Evolutionary conservation across 37 sponge, comb jelly and placozoan species (phyloP), one percentile per base, ranked within the genome.

Genomic region (Geodia barretti): DNA sequence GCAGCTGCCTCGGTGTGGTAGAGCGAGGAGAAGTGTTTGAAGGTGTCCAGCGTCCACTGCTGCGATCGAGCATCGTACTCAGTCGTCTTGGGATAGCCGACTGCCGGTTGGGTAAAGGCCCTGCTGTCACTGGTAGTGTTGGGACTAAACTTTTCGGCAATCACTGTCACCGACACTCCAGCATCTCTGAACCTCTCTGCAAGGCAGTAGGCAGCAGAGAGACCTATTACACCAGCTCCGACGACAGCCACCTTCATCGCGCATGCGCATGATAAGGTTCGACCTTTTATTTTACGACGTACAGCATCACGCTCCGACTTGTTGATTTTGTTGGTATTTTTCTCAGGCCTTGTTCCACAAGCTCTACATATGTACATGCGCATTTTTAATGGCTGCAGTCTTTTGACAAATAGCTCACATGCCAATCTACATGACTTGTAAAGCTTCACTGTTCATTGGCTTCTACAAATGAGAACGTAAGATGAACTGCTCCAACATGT

Each of bases 151-250:
- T 35, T 19, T 0, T 85, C 85, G 28, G 85, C 47, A 19, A 80
- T 69, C 20, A 80, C 31, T 36, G 75, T 74, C 33, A 75, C 28
- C 39, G 2, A 39, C 3, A 31, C 58, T 47, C 54, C 14, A 28
- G 7, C 1, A 25, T 36, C 62, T 37, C 37, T 35, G 1, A 37
- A 28, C 36, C 9, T 29, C 0, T 80, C 61, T 31, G 36, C 29
- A 0, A 87, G 64, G n/a, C 17, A 32, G 3, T 24, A 17, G 24
- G 68, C 87, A 8, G 80, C 81, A 32, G 82, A 81, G 38, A 80
- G 63, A 24, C 87, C 87, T 38, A 81, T 73, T 32, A 80, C 76
- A 11, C 87, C 87, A 41, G 87, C 87, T 41, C 87, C 87, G 3
- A 87, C 70, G 4, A 87, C 77, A 25, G 87, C 82, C 21, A 87